phyloP scores from a whole-genome alignment of 2,113 vertebrate genomes.

The Lophius piscatorius region DNA sequence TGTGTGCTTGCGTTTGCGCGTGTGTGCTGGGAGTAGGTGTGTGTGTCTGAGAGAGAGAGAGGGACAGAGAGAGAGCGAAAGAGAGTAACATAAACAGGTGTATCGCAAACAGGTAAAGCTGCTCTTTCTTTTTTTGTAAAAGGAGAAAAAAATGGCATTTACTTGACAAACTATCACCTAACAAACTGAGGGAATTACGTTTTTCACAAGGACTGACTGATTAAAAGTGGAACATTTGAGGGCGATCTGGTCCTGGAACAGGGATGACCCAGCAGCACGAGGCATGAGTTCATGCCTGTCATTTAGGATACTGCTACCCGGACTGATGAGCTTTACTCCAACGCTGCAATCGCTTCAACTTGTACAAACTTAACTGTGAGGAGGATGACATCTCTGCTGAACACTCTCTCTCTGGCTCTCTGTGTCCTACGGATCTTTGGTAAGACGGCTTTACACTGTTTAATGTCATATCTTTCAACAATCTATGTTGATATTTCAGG shows the following conservation, averaged over 20 bases:
- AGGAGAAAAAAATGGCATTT: constrained; percentile 34
- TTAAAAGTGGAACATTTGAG: not conserved
- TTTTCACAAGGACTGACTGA: constrained; percentile 13
- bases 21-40: constrained; percentile 4
- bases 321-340: constrained; percentile 40
- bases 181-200: constrained; percentile 24
- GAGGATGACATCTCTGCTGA: constrained; percentile 66
- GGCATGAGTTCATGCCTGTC: constrained; percentile 31
- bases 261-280: constrained; percentile 29
- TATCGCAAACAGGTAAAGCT: constrained; percentile 62
- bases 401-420: constrained; percentile 43
- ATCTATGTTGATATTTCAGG: not conserved
- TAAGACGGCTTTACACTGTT: constrained; percentile 47
- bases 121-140: constrained; percentile 23
- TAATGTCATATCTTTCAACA: not conserved
- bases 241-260: not conserved
- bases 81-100: constrained; percentile 67
- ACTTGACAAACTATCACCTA: constrained; percentile 16
- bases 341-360: constrained; percentile 18
- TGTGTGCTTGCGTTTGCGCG: constrained; percentile 2
- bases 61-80: constrained; percentile 16
- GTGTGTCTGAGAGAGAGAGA: not conserved
- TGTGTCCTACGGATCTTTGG: constrained; percentile 52
- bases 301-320: constrained; percentile 30
- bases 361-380: constrained; percentile 16